A percentile compares a stretch with the other conserved stretches of the same genome.
phyloP scores from a whole-genome alignment of 2,113 vertebrate genomes.

The Camelus bactrianus region DNA sequence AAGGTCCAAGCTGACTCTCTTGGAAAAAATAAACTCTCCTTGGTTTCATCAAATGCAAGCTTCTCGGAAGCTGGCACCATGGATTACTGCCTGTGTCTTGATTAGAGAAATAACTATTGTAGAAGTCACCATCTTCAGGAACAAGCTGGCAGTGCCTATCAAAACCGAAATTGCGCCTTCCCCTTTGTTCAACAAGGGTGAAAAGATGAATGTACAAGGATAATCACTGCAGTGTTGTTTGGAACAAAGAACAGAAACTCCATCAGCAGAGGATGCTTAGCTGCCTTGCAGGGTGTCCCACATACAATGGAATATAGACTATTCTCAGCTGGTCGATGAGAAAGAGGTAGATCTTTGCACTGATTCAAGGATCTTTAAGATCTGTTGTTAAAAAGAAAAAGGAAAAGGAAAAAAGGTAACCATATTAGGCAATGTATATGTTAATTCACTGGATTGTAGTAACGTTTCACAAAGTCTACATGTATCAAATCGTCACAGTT shows the following conservation, averaged over 20 bases:
- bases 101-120: background rate
- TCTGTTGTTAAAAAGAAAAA: background rate
- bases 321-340: background rate
- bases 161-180: background rate
- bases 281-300: background rate
- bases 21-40: background rate
- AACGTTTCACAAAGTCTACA: background rate
- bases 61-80: background rate
- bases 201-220: background rate
- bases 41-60: constrained; percentile 13
- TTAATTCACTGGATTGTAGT: background rate
- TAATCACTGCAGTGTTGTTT: background rate
- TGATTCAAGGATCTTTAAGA: background rate
- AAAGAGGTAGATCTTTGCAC: background rate
- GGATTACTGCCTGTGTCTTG: background rate
- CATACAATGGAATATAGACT: background rate
- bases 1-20: background rate
- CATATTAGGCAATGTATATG: background rate
- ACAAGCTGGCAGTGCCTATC: background rate
- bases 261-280: background rate
- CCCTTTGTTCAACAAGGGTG: background rate
- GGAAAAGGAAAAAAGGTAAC: background rate
- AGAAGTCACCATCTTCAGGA: background rate
- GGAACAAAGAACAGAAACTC: background rate
- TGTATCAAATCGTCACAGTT: background rate